A percentile compares a stretch with the other conserved stretches of the same genome.
These are phyloP conservation scores for Acromyrmex echinatior DNA, from an alignment of 1,140 invertebrate genomes.

Conservation along the genomic window DNA sequence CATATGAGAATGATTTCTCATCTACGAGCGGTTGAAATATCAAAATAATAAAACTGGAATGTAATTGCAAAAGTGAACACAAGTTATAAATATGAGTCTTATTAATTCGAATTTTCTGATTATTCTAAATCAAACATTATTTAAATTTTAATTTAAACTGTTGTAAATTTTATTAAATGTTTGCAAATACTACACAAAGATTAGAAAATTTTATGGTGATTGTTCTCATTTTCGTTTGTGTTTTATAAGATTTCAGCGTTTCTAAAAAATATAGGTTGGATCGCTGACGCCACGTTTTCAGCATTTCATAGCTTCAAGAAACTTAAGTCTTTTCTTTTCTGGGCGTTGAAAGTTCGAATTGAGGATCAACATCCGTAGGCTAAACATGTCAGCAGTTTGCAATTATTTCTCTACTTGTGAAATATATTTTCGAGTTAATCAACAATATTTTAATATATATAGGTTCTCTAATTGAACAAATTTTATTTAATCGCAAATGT, in stretches of 20 bases:
- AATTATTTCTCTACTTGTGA: not conserved
- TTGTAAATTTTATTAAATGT: not conserved
- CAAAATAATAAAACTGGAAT: not conserved
- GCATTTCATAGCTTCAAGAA: constrained; percentile 21
- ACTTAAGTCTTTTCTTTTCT: constrained; percentile 23
- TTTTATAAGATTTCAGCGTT: not conserved
- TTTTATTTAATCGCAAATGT: constrained; percentile 9
- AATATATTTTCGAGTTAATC: constrained; percentile 2
- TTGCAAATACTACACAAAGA: not conserved
- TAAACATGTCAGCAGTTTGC: constrained; percentile 41
- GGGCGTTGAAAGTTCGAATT: constrained; percentile 31
- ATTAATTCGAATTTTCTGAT: not conserved
- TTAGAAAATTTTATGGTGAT: not conserved
- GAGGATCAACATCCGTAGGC: constrained; percentile 15
- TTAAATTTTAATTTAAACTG: not conserved
- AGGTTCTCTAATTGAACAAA: not conserved
- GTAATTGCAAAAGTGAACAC: not conserved
- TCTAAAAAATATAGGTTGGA: not conserved
- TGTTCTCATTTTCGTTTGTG: not conserved
- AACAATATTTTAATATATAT: constrained; percentile 29
- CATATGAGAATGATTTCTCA: not conserved
- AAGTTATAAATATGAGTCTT: not conserved
- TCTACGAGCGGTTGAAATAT: not conserved
- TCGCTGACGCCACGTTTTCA: constrained; percentile 29
- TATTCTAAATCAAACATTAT: constrained; percentile 21